A percentile compares a stretch with the other conserved stretches of the same genome.
These are phyloP conservation scores for Crotophaga sulcirostris DNA, from an alignment of 2,113 vertebrate genomes.

Conservation along the genomic window DNA sequence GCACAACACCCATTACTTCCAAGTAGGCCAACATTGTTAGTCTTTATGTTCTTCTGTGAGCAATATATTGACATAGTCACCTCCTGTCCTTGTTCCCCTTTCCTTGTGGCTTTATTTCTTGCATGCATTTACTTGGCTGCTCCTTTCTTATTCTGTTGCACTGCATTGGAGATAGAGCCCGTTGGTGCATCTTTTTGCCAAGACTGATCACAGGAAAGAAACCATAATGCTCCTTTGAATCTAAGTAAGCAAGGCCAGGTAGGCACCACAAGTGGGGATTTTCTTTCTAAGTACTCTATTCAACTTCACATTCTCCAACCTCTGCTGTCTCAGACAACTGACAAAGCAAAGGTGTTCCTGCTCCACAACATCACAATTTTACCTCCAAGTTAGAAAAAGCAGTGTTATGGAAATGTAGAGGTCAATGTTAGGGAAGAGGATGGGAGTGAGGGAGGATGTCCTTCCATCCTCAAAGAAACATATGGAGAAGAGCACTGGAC, in stretches of 20 bases:
- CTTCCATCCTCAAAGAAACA: not conserved
- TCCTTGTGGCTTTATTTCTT: not conserved
- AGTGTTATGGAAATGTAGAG: not conserved
- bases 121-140: not conserved
- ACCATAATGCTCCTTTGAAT: not conserved
- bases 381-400: not conserved
- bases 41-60: not conserved
- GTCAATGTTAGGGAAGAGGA: not conserved
- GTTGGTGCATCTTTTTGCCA: not conserved
- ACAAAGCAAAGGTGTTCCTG: not conserved
- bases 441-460: not conserved
- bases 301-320: not conserved
- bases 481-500: not conserved
- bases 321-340: not conserved
- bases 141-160: not conserved
- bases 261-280: not conserved
- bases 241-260: not conserved
- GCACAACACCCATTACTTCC: not conserved
- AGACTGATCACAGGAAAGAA: not conserved
- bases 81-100: not conserved
- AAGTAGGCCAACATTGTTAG: fast-evolving
- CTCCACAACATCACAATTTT: not conserved
- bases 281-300: not conserved
- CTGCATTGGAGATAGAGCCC: not conserved
- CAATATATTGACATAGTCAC: not conserved